Evolutionary conservation across 2,888 invertebrate species (phyloP), one percentile per base, ranked within the genome.

Genomic region (Drosophila siamana): DNA sequence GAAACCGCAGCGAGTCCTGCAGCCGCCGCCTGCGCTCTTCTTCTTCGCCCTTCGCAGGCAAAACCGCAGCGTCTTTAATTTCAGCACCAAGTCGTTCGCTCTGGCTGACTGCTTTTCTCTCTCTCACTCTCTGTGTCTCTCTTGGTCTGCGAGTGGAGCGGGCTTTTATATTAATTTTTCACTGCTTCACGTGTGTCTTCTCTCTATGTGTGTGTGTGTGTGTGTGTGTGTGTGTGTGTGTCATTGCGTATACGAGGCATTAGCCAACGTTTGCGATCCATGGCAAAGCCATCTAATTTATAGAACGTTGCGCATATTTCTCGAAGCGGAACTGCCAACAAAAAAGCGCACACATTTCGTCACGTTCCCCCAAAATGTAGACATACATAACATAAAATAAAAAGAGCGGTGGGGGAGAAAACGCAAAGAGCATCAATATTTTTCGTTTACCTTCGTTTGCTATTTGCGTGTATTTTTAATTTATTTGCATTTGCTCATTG

Each of bases 401-500:
- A 30, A 6, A 22, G 8, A 2, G 13, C 15, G 38, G 13, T 8
- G 38, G 28, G 47, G 48, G 30, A 30, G 30, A 41, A 43, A 56
- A 15, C 59, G 64, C 55, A 79, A 71, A 81, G 67, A 86, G 66
- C 85, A 84, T 80, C 86, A 84, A 84, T 86, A 84, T 86, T 81
- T 80, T 74, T 61, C 66, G 59, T 72, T 61, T 64, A 61, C 67
- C 67, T 69, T 69, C 62, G 69, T 60, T 60, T 55, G 67, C 73
- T 83, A 66, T 86, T 74, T 84, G 64, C 69, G 68, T 74, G 71
- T 85, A 73, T 73, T 86, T 84, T 86, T 86, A 84, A 84, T 84
- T 84, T 84, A 84, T 84, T 86, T 82, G 84, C 86, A 79, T 84
- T 81, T 83, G 77, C 83, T 84, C 84, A 84, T 84, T 84, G 83